Conservation (phyloP, 2,888 invertebrate species). For the Thera obeliscata region DNA sequence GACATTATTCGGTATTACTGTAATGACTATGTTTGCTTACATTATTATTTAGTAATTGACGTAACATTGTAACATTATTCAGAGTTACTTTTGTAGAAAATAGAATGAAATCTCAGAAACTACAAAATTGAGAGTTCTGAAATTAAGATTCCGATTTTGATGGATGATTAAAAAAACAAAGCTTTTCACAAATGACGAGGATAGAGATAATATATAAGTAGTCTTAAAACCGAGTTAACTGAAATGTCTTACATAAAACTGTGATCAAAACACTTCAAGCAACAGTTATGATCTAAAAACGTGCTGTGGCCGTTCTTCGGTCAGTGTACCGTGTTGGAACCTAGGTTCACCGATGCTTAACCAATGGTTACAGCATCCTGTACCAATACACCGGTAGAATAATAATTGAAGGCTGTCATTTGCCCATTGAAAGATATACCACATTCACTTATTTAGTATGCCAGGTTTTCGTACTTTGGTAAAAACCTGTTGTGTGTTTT, state of each 20-base stretch:
- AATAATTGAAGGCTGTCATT: too few species aligned
- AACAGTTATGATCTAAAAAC: conserved; percentile 32
- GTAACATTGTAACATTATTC: conserved; percentile 2
- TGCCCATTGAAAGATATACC: too few species aligned
- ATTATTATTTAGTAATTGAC: conserved; percentile 13
- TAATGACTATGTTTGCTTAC: conserved; percentile 21
- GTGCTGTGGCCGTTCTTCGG: conserved; percentile 23
- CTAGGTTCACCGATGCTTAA: neutral
- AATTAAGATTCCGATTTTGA: too few species aligned
- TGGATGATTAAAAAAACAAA: too few species aligned
- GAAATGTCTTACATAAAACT: conserved; percentile 24
- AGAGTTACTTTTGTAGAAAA: neutral
- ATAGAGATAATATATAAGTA: neutral
- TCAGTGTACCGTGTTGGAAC: conserved; percentile 25
- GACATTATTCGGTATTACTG: conserved; percentile 20
- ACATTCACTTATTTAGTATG: too few species aligned
- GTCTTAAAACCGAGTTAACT: conserved; percentile 7
- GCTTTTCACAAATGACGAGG: too few species aligned
- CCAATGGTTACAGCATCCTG: neutral
- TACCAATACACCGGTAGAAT: neutral
- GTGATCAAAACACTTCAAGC: conserved; percentile 23
- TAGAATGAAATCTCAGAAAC: too few species aligned
- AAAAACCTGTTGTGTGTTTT: too few species aligned
- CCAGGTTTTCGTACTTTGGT: too few species aligned
- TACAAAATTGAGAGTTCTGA: too few species aligned